Conservation (phyloP, 2,888 invertebrate species). For the Sinhomidia bicolor region DNA sequence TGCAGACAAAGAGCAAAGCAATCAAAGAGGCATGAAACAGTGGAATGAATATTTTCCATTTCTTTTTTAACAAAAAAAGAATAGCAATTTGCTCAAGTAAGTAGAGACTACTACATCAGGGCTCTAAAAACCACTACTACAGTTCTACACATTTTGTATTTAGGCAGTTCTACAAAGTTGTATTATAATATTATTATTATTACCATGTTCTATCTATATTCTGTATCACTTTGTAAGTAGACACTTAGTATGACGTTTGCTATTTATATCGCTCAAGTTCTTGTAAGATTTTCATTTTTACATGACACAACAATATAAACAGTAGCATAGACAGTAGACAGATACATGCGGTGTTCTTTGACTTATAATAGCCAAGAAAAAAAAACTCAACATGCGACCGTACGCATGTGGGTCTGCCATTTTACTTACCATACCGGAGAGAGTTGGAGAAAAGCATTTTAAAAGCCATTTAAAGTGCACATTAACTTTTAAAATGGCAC, state of each 20-base stretch:
- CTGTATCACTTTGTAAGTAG: no score
- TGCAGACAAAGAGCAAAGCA: constrained; percentile 1
- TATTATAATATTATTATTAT: neutral
- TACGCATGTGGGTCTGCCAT: no score
- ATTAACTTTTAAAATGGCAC: neutral
- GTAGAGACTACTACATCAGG: neutral
- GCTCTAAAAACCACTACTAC: neutral
- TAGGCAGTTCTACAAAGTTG: neutral
- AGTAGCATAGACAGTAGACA: neutral
- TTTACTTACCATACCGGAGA: neutral
- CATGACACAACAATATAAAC: neutral
- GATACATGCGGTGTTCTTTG: neutral
- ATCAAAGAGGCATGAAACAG: neutral
- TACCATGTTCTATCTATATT: neutral
- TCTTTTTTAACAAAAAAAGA: constrained; percentile 2
- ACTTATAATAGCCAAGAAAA: no score
- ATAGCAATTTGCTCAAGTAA: constrained; percentile 18
- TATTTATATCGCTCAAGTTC: neutral
- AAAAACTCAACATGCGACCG: no score
- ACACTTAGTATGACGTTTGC: neutral
- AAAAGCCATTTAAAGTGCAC: neutral
- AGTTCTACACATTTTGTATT: neutral
- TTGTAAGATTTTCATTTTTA: constrained; percentile 20
- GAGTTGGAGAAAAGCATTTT: neutral
- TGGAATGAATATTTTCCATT: constrained; percentile 27